Evolutionary conservation across 2,797 vertebrate genomes (phyloP), one percentile per base, ranked within the genome.

Genomic region (Delichon dasypus): DNA sequence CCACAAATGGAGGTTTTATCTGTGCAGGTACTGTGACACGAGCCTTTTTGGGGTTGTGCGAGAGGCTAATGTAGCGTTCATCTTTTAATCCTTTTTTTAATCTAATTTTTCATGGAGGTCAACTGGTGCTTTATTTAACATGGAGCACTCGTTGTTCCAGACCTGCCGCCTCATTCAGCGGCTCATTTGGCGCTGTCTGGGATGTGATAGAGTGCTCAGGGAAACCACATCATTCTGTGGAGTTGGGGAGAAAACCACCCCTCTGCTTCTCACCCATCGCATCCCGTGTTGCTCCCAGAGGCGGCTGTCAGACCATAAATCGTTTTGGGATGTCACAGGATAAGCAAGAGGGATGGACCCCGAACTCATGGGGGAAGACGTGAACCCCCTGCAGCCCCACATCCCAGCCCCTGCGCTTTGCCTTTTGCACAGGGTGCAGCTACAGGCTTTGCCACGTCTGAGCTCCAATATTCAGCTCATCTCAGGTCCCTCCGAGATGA

Each of bases 71-170:
- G 55, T 47, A 82, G 74, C 32, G 0, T 79, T 66, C 34, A 30
- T 87, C 81, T 92, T 89, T 45, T 89, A 90, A 95, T 93, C 71
- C 38, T 62, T 87, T 61, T 70, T 92, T 90, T 91, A 93, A 91
- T 95, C 73, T 84, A 51, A 82, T 94, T 93, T 94, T 91, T 95
- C 81, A 57, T 44, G 36, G 85, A 96, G 91, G 94, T 94, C 81
- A 85, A 55, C 85, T 18, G 14, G 64, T n/a, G 64, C 91, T 92
- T 92, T 90, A 92, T 88, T 94, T 94, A 92, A 87, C 55, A 15
- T 5, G 45, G 53, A 77, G 79, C 76, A 20, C 77, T 91, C 22
- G 36, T 70, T 90, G 64, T 71, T 88, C 44, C 10, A 76, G 78
- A 25, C 67, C 88, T 65, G 73, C 66, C 1, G 6, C 54, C 77